Conservation (phyloP, 2,797 vertebrate genomes). For the Cyprinodon diabolis region DNA sequence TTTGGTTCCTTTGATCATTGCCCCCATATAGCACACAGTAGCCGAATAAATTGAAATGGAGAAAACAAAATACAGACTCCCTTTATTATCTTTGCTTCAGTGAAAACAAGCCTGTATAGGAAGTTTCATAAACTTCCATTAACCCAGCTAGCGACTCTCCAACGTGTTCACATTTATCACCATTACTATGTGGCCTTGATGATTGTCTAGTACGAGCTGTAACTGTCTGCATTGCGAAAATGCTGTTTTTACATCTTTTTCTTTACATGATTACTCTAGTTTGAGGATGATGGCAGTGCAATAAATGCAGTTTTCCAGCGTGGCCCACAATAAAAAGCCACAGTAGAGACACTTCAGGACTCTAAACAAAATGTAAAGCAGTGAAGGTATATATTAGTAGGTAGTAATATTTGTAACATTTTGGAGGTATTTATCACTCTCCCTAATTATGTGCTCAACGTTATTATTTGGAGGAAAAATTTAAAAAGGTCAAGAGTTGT, state of each 20-base stretch:
- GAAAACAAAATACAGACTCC: conserved; percentile 4
- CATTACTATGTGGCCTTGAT: conserved; percentile 10
- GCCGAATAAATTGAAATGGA: not conserved
- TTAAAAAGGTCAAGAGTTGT: too few relatives aligned
- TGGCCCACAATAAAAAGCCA: conserved; percentile 17
- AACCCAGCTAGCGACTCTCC: conserved; percentile 15
- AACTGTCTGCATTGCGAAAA: conserved; percentile 14
- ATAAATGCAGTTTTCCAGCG: conserved; percentile 3
- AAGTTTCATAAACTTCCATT: conserved; percentile 25
- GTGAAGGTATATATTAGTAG: conserved; percentile 22
- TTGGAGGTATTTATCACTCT: conserved; percentile 14
- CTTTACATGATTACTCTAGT: conserved; percentile 21
- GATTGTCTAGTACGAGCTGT: conserved; percentile 10
- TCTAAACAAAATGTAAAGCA: conserved; percentile 14
- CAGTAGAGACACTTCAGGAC: conserved; percentile 7
- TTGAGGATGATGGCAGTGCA: conserved; percentile 29
- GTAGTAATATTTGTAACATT: conserved; percentile 18
- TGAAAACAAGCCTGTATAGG: conserved; percentile 22
- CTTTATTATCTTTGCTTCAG: conserved; percentile 13
- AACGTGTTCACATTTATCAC: conserved; percentile 13
- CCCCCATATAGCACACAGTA: not conserved
- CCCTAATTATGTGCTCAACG: not conserved
- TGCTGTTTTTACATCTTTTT: conserved; percentile 18
- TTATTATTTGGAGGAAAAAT: not conserved
- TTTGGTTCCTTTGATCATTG: not conserved